Evolutionary conservation across 1,140 invertebrate genomes (phyloP).

Genomic region (Ostrea edulis): DNA sequence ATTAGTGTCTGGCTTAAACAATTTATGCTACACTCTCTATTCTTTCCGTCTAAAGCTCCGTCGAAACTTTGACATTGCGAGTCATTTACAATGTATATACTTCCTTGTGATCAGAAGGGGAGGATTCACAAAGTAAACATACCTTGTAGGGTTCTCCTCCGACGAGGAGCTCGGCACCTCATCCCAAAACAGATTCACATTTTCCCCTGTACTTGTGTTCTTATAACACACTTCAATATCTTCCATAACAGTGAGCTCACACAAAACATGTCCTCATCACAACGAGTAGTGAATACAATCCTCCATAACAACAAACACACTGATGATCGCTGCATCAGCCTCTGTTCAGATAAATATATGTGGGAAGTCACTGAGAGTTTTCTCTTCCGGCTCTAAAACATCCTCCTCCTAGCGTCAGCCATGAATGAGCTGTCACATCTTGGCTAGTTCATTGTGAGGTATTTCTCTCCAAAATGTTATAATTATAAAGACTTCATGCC

Average conservation of each 20-base stretch:
- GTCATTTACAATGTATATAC: background rate
- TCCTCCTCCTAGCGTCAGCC: background rate
- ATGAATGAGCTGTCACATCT: constrained; percentile 12
- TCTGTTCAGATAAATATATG: constrained; percentile 31
- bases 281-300: background rate
- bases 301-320: constrained; percentile 24
- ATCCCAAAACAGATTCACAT: constrained; percentile 56
- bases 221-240: constrained; percentile 57
- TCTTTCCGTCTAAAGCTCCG: background rate
- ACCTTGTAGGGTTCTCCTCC: background rate
- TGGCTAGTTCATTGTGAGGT: background rate
- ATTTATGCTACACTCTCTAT: background rate
- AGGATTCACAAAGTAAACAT: background rate
- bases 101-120: background rate
- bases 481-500: constrained; percentile 2
- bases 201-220: constrained; percentile 54
- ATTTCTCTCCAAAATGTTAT: constrained; percentile 1
- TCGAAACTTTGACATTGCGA: background rate
- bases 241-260: constrained; percentile 50
- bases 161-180: constrained; percentile 27
- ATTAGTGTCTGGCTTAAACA: constrained; percentile 26
- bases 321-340: constrained; percentile 4
- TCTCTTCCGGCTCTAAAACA: background rate
- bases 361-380: background rate
- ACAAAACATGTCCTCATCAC: constrained; percentile 23